Conservation (phyloP, 2,113 vertebrate genomes). For the Cyprinodon brontotheroides region DNA sequence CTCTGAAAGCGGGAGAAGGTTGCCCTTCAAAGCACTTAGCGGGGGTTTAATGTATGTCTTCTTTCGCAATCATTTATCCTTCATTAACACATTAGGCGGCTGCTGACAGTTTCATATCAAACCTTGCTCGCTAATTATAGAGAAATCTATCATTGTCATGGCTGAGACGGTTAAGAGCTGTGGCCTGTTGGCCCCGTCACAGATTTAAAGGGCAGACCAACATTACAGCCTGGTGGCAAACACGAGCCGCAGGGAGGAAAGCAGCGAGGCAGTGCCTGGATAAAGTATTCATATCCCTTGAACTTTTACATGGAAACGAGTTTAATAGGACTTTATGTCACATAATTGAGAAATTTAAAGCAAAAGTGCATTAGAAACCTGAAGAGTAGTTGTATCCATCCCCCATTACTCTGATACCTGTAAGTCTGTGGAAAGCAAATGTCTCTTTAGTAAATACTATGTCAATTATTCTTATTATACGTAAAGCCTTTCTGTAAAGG, state of each 20-base stretch:
- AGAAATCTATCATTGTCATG: conserved; percentile 60
- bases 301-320: neutral
- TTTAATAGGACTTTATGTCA: neutral
- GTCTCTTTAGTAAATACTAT: no score
- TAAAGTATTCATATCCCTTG: neutral
- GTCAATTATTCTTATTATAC: no score
- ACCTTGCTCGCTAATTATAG: conserved; percentile 48
- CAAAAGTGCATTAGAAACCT: neutral
- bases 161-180: conserved; percentile 38
- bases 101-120: conserved; percentile 58
- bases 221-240: conserved; percentile 27
- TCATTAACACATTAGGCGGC: conserved; percentile 54
- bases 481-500: neutral
- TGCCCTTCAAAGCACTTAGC: conserved; percentile 54
- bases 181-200: conserved; percentile 36
- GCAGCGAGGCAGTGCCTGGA: neutral
- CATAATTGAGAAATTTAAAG: neutral
- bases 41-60: conserved; percentile 54
- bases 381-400: neutral
- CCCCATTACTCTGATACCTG: no score
- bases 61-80: conserved; percentile 34
- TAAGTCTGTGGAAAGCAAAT: no score
- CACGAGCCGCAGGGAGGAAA: conserved; percentile 32
- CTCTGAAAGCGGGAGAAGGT: conserved; percentile 37
- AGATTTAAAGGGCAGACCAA: conserved; percentile 51